Evolutionary conservation across 2,888 invertebrate species (phyloP).

Genomic region (Athrips mouffetella): DNA sequence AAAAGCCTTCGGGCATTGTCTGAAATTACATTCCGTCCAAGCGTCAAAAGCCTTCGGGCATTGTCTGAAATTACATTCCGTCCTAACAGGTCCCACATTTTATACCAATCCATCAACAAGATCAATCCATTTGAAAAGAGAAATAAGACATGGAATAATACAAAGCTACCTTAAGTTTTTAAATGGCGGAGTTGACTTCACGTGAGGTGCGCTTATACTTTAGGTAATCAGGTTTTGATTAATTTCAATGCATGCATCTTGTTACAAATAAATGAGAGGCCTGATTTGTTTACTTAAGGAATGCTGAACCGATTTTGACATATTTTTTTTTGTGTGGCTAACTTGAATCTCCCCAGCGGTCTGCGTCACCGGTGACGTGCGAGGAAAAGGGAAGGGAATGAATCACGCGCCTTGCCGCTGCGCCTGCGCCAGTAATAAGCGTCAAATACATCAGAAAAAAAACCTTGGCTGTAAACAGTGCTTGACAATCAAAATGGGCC

Average conservation of each 20-base stretch:
- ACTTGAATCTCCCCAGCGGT: slow-evolving; percentile 18
- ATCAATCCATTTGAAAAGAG: slow-evolving; percentile 2
- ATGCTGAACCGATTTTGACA: slow-evolving; percentile 13
- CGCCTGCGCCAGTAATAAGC: background rate
- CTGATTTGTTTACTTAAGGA: slow-evolving; percentile 1
- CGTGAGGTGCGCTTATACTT: slow-evolving; percentile 26
- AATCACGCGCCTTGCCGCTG: slow-evolving; percentile 7
- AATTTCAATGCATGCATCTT: slow-evolving; percentile 4
- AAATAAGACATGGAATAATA: slow-evolving; percentile 1
- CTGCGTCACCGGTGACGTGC: slow-evolving; percentile 14
- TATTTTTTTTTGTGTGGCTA: slow-evolving; percentile 14
- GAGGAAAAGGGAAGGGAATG: slow-evolving; percentile 12
- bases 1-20: slow-evolving; percentile 12
- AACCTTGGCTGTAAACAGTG: background rate
- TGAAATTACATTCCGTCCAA: slow-evolving; percentile 14
- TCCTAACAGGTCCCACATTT: slow-evolving; percentile 35
- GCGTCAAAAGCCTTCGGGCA: slow-evolving; percentile 20
- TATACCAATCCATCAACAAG: slow-evolving; percentile 2
- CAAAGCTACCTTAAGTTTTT: slow-evolving; percentile 4
- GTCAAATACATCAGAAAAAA: too few relatives aligned
- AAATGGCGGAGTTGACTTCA: slow-evolving; percentile 14
- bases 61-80: slow-evolving; percentile 37
- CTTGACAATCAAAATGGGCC: background rate
- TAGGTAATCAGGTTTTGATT: slow-evolving; percentile 36
- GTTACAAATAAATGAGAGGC: background rate